These are phyloP conservation scores for Carassius auratus DNA, from an alignment of 2,113 vertebrate species.

Conservation along the genomic window DNA sequence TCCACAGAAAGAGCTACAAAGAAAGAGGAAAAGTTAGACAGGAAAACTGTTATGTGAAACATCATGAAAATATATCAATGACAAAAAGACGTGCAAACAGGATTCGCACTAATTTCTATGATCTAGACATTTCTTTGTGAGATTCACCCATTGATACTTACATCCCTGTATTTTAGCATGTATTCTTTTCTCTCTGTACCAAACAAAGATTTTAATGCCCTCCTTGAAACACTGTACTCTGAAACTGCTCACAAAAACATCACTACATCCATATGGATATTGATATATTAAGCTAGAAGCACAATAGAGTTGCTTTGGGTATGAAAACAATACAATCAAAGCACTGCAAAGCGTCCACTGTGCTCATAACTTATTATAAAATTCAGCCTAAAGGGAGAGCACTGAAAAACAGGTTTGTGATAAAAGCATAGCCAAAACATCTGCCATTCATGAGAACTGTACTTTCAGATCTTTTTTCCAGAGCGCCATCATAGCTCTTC, in stretches of 20 bases:
- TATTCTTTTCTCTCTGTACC: not conserved
- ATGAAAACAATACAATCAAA: slow-evolving; percentile 52
- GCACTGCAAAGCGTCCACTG: slow-evolving; percentile 34
- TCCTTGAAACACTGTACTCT: not conserved
- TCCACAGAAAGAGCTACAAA: slow-evolving; percentile 93
- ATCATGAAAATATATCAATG: not conserved
- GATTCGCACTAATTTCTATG: not conserved
- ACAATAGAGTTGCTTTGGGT: slow-evolving; percentile 45
- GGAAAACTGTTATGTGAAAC: slow-evolving; percentile 18
- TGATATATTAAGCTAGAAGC: slow-evolving; percentile 29
- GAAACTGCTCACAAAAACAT: not conserved
- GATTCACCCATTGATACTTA: slow-evolving; percentile 1
- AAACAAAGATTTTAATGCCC: not conserved
- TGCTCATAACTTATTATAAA: slow-evolving; percentile 52
- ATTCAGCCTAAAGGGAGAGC: slow-evolving; percentile 51
- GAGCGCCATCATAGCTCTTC: slow-evolving; percentile 27
- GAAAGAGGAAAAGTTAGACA: slow-evolving; percentile 10
- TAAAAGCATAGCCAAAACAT: slow-evolving; percentile 60
- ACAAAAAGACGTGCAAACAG: not conserved
- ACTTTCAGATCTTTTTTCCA: slow-evolving; percentile 46
- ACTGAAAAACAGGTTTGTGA: slow-evolving; percentile 37
- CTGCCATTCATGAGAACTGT: slow-evolving; percentile 53
- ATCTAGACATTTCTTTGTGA: not conserved
- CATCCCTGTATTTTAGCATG: slow-evolving; percentile 9
- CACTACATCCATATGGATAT: not conserved